A percentile compares a stretch with the other conserved stretches of the same genome.
phyloP scores from a whole-genome alignment of 2,888 invertebrate genomes.

The Apamea crenata region DNA sequence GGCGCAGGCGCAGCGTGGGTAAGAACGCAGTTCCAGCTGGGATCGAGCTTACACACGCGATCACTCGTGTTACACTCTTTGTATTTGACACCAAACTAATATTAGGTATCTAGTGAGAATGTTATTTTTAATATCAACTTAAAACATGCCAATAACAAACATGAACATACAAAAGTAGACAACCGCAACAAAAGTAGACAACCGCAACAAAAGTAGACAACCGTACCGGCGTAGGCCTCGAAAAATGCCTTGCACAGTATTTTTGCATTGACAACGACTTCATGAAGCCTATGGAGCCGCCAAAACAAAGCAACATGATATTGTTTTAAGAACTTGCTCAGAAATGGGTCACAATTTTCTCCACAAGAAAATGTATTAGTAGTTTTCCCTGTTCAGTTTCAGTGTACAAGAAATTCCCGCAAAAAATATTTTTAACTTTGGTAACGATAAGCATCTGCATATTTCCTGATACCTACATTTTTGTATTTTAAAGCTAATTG shows the following conservation, averaged over 20 bases:
- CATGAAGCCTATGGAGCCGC: not conserved
- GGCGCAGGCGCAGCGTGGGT: constrained; percentile 68
- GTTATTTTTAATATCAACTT: not conserved
- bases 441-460: not conserved
- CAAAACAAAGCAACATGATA: not conserved
- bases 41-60: constrained; percentile 64
- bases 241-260: not conserved
- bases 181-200: too few relatives aligned
- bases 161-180: not conserved
- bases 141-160: not conserved
- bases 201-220: not conserved
- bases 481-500: not conserved
- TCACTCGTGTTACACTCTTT: constrained; percentile 51
- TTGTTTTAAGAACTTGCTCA: not conserved
- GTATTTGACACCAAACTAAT: constrained; percentile 41
- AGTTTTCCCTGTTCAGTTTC: not conserved
- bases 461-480: not conserved
- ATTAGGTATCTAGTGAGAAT: not conserved
- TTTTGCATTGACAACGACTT: not conserved
- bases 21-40: constrained; percentile 68
- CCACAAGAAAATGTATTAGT: not conserved
- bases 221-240: not conserved
- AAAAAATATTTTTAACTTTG: not conserved
- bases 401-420: not conserved
- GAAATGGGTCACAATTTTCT: not conserved